phyloP scores from a whole-genome alignment of 2,113 vertebrate species.

The Rissa tridactyla region DNA sequence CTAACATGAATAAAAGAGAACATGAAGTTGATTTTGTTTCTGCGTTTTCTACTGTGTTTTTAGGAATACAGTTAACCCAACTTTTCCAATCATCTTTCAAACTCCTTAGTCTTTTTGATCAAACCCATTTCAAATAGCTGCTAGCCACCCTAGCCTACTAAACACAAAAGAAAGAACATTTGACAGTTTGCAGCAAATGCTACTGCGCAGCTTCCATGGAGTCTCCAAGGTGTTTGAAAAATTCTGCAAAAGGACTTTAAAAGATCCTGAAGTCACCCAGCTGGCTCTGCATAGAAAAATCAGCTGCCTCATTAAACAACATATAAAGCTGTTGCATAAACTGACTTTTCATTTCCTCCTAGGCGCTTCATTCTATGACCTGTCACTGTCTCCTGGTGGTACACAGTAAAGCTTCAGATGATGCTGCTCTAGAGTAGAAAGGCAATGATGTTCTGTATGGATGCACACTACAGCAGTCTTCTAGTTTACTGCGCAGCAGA shows the following conservation, averaged over 20 bases:
- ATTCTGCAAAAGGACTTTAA: background rate
- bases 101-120: background rate
- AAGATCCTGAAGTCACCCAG: background rate
- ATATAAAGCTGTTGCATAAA: background rate
- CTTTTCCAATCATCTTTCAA: background rate
- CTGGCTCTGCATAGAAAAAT: background rate
- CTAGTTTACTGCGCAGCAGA: background rate
- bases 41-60: background rate
- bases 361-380: background rate
- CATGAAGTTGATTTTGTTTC: background rate
- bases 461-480: background rate
- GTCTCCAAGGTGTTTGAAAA: background rate
- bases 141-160: background rate
- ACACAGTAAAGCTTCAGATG: fast-evolving
- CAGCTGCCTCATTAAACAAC: background rate
- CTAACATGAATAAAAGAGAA: background rate
- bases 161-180: background rate
- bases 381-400: background rate
- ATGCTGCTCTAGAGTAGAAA: background rate
- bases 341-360: background rate
- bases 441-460: background rate
- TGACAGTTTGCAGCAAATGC: background rate
- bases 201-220: background rate
- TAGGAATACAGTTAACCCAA: background rate
- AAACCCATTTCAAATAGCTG: background rate